Evolutionary conservation across 2,888 invertebrate species (phyloP).

Genomic region (Leptothorax acervorum): DNA sequence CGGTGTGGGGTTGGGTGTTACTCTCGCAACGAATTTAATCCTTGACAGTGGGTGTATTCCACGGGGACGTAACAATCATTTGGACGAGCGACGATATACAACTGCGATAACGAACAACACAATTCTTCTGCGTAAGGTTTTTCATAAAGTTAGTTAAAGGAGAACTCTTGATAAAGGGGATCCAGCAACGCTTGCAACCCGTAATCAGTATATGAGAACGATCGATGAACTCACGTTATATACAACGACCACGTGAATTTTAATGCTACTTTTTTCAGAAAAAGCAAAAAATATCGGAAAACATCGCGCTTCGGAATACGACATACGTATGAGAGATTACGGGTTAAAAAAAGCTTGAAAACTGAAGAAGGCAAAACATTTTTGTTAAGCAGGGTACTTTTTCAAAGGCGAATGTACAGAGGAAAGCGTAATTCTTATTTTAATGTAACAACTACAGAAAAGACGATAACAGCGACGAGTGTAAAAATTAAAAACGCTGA

Average conservation of each 20-base stretch:
- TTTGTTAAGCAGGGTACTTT: constrained; percentile 37
- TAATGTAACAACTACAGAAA: constrained; percentile 11
- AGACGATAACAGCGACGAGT: constrained; percentile 19
- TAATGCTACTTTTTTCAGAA: background rate
- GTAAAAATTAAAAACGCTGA: constrained; percentile 57
- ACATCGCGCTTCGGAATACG: background rate
- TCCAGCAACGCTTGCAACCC: constrained; percentile 16
- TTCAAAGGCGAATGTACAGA: constrained; percentile 37
- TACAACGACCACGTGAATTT: constrained; percentile 26
- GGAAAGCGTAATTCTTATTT: constrained; percentile 43
- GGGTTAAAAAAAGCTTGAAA: constrained; percentile 38
- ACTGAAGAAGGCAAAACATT: constrained; percentile 41
- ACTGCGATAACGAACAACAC: constrained; percentile 3
- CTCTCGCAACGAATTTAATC: constrained; percentile 49
- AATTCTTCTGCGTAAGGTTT: background rate
- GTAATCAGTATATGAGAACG: constrained; percentile 8
- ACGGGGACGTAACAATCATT: constrained; percentile 14
- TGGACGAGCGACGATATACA: background rate
- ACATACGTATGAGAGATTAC: constrained; percentile 23
- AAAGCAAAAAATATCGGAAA: background rate
- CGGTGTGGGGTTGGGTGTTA: constrained; percentile 15
- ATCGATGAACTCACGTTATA: constrained; percentile 25
- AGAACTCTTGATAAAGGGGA: constrained; percentile 5
- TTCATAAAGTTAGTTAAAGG: constrained; percentile 19
- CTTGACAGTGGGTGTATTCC: background rate